Conservation (phyloP, 1,140 invertebrate species). For the Danaus plexippus region DNA sequence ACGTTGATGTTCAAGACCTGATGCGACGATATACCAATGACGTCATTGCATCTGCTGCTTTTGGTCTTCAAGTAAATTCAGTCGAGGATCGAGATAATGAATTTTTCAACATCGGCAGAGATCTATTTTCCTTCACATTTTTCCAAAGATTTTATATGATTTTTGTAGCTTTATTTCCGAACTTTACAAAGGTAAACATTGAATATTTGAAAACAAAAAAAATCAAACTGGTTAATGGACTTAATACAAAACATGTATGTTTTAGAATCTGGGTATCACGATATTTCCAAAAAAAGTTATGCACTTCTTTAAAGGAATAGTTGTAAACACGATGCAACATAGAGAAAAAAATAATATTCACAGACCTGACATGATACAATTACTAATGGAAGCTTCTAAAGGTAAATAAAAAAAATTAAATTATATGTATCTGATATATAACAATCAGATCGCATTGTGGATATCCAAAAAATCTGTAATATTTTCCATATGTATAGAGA, state of each 20-base stretch:
- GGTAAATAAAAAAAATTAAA: conserved; percentile 21
- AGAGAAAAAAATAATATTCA: no score
- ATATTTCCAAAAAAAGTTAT: conserved; percentile 29
- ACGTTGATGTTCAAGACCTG: conserved; percentile 37
- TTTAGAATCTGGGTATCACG: conserved; percentile 24
- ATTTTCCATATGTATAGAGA: neutral
- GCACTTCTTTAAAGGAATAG: conserved; percentile 41
- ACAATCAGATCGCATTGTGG: neutral
- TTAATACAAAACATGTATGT: neutral
- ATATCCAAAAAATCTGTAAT: neutral
- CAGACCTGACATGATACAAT: no score
- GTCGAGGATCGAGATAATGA: conserved; percentile 70
- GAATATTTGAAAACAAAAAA: no score
- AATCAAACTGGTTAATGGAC: neutral
- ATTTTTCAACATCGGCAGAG: conserved; percentile 68
- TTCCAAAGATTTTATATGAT: conserved; percentile 27
- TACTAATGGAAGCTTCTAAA: conserved; percentile 59
- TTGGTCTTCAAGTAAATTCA: conserved; percentile 72
- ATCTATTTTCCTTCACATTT: conserved; percentile 29
- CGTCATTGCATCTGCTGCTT: conserved; percentile 73
- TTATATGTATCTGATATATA: neutral
- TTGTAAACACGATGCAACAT: no score
- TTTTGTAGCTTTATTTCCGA: conserved; percentile 20
- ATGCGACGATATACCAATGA: conserved; percentile 72
- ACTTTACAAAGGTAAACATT: conserved; percentile 25